Percentiles rank a stretch among this genome's conserved stretches.
These are phyloP conservation scores for Anguilla anguilla DNA, from an alignment of 2,797 vertebrate genomes.

Conservation along the genomic window DNA sequence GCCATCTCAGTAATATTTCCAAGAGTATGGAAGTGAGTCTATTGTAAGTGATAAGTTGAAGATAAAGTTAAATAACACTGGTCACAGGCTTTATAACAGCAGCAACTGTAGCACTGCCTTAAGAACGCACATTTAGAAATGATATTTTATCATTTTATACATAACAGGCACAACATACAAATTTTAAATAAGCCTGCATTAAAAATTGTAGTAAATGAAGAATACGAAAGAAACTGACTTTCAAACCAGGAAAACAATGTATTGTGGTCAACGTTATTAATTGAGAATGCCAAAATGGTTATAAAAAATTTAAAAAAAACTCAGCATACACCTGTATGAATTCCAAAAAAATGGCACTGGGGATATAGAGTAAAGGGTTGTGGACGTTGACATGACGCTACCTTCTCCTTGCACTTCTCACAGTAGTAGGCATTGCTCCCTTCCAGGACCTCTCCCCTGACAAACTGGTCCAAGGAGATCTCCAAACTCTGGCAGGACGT, in stretches of 20 bases:
- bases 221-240: no score
- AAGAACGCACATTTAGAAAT: not conserved
- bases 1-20: no score
- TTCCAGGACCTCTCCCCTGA: slow-evolving; percentile 95
- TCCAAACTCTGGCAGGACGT: slow-evolving; percentile 97
- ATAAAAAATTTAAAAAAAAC: not conserved
- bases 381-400: slow-evolving; percentile 50
- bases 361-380: not conserved
- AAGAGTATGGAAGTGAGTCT: not conserved
- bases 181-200: not conserved
- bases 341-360: not conserved
- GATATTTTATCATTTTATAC: not conserved
- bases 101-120: not conserved
- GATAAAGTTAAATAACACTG: not conserved
- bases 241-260: no score
- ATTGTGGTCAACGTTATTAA: not conserved
- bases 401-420: slow-evolving; percentile 99
- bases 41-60: not conserved
- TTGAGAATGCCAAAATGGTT: no score
- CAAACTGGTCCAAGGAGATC: slow-evolving; percentile 98
- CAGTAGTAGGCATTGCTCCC: slow-evolving; percentile 99
- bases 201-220: no score
- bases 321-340: not conserved
- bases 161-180: not conserved
- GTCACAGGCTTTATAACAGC: not conserved